Evolutionary conservation across 37 sponge, comb jelly and placozoan genomes (phyloP).

Genomic region (Agelas oroides): DNA sequence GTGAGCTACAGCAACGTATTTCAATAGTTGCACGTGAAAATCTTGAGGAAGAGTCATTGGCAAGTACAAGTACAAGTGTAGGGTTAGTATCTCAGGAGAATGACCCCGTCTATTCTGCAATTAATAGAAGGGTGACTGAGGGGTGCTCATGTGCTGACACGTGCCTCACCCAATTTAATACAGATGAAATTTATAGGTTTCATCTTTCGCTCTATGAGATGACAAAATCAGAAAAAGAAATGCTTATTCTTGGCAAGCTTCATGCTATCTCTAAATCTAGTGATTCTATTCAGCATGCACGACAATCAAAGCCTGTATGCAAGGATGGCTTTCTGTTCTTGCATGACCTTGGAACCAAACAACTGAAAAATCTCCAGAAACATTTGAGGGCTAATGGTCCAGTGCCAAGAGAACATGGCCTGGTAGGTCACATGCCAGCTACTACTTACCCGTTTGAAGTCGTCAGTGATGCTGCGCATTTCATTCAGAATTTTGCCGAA

Average conservation of each 20-base stretch:
- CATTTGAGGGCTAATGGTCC: conserved; percentile 30
- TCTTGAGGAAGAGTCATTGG: too few species aligned
- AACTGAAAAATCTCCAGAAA: conserved; percentile 34
- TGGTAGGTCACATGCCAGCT: background rate
- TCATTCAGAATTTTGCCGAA: conserved; percentile 33
- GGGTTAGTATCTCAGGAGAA: too few species aligned
- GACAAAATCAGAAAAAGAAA: conserved; percentile 27
- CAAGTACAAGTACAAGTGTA: too few species aligned
- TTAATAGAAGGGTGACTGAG: too few species aligned
- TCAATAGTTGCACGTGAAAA: too few species aligned
- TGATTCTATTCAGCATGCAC: conserved; percentile 20
- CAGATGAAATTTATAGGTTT: conserved; percentile 19
- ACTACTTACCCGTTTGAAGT: conserved; percentile 44
- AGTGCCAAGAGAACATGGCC: conserved; percentile 25
- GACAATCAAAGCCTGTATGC: conserved; percentile 24
- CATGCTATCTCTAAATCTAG: conserved; percentile 5
- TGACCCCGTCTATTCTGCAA: too few species aligned
- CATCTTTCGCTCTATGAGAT: conserved; percentile 19
- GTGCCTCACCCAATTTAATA: background rate
- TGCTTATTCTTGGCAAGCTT: conserved; percentile 41
- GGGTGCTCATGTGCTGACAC: too few species aligned
- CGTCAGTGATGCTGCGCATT: background rate
- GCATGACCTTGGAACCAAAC: conserved; percentile 26
- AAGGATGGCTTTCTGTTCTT: conserved; percentile 21
- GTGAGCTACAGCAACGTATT: too few species aligned